These are phyloP conservation scores for Urocynchramus pylzowi DNA, from an alignment of 2,113 vertebrate species.

Conservation along the genomic window DNA sequence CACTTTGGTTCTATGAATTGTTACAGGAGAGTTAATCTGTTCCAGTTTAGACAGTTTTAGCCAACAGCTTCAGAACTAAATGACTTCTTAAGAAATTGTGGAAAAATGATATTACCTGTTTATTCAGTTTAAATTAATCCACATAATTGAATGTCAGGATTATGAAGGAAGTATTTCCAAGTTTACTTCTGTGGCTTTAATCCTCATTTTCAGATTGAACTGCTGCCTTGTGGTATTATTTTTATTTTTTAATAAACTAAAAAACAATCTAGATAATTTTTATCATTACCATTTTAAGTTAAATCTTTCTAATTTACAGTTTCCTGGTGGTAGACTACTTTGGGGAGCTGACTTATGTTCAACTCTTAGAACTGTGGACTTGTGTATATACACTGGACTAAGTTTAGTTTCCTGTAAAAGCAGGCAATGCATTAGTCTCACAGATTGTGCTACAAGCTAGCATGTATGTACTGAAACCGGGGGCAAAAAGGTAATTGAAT, in stretches of 20 bases:
- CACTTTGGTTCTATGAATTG: not conserved
- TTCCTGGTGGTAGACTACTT: not conserved
- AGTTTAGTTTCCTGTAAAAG: not conserved
- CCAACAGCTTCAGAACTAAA: not conserved
- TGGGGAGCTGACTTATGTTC: not conserved
- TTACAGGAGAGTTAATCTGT: not conserved
- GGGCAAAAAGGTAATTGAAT: not conserved
- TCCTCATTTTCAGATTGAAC: not conserved
- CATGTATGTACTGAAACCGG: not conserved
- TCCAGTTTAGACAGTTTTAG: not conserved
- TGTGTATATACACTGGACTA: not conserved
- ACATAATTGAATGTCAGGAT: not conserved
- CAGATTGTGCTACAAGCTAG: not conserved
- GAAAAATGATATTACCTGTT: not conserved
- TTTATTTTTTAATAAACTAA: not conserved
- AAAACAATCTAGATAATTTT: not conserved
- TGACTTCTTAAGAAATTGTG: not conserved
- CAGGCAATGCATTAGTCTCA: not conserved
- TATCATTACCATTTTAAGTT: not conserved
- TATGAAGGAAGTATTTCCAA: not conserved
- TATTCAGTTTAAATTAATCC: not conserved
- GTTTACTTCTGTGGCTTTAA: not conserved
- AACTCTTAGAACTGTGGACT: not conserved
- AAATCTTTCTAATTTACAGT: not conserved
- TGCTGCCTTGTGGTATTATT: not conserved